These are phyloP conservation scores for Drosophila mettleri DNA, from an alignment of 2,888 invertebrate genomes.

Conservation along the genomic window DNA sequence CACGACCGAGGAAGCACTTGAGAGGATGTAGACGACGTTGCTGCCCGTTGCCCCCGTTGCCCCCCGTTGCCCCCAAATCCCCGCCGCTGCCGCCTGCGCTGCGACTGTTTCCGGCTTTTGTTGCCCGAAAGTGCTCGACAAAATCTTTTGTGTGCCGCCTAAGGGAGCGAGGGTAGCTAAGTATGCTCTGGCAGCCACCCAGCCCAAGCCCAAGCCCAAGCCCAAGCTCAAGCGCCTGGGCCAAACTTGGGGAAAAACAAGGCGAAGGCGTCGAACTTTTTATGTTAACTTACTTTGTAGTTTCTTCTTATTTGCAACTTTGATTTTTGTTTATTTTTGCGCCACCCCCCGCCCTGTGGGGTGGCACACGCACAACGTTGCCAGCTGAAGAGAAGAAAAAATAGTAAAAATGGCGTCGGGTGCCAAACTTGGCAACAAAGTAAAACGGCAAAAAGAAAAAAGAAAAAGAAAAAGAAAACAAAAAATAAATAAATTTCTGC, in stretches of 20 bases:
- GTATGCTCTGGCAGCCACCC: slow-evolving; percentile 43
- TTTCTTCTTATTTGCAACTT: slow-evolving; percentile 83
- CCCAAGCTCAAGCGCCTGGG: background rate
- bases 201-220: background rate
- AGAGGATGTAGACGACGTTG: slow-evolving; percentile 71
- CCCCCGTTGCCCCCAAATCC: background rate
- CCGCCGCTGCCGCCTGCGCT: slow-evolving; percentile 12
- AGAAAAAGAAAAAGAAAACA: background rate
- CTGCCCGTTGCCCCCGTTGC: slow-evolving; percentile 9
- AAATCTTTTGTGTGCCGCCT: slow-evolving; percentile 68
- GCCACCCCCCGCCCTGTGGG: slow-evolving; percentile 53
- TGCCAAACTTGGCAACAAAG: slow-evolving; percentile 59
- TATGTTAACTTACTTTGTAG: slow-evolving; percentile 81
- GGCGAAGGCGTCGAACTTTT: slow-evolving; percentile 78
- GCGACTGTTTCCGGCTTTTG: slow-evolving; percentile 75
- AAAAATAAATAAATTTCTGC: slow-evolving; percentile 34
- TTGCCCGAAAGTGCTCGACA: slow-evolving; percentile 77
- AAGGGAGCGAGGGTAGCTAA: slow-evolving; percentile 57
- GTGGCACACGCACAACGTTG: slow-evolving; percentile 37
- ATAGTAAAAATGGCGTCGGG: slow-evolving; percentile 71
- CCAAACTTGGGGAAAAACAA: slow-evolving; percentile 76
- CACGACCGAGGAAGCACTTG: slow-evolving; percentile 71
- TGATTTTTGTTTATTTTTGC: slow-evolving; percentile 85
- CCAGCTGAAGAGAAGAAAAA: slow-evolving; percentile 8
- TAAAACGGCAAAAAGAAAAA: slow-evolving; percentile 49